Conservation (phyloP, 2,888 invertebrate species). For the Amphimallon solstitiale region DNA sequence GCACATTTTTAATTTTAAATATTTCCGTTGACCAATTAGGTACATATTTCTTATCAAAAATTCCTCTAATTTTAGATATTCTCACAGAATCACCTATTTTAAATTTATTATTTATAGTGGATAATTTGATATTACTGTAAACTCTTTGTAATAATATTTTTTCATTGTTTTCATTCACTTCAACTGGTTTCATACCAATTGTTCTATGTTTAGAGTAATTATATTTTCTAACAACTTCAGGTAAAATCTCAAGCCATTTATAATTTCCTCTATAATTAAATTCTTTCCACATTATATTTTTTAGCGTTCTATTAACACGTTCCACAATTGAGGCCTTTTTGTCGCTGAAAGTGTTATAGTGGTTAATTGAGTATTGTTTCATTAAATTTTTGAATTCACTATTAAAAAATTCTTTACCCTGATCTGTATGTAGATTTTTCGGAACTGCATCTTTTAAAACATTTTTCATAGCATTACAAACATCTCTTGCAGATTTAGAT, state of each 20-base stretch:
- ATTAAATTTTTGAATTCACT: slow-evolving; percentile 45
- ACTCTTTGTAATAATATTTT: no score
- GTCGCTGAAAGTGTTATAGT: slow-evolving; percentile 40
- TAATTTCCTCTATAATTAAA: background rate
- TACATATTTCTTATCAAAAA: slow-evolving; percentile 4
- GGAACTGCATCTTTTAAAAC: slow-evolving; percentile 31
- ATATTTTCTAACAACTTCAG: background rate
- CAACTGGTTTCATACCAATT: background rate
- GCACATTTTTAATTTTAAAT: background rate
- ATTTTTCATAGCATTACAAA: slow-evolving; percentile 49
- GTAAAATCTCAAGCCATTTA: background rate
- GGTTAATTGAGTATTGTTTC: no score
- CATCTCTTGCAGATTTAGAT: slow-evolving; percentile 50
- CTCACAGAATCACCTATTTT: background rate
- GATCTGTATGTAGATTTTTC: slow-evolving; percentile 49
- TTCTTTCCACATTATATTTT: no score
- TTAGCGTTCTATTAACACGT: slow-evolving; percentile 42
- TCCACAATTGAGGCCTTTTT: slow-evolving; percentile 43
- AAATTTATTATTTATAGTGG: background rate
- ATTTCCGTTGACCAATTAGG: background rate
- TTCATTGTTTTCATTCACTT: background rate
- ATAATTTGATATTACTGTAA: no score
- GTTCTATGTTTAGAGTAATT: background rate
- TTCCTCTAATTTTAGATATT: slow-evolving; percentile 5
- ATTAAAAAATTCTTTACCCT: slow-evolving; percentile 52